Percentiles rank a stretch among this genome's conserved stretches.
Evolutionary conservation across 1,140 invertebrate species (phyloP).

Genomic region (Leptinotarsa undecemlineata): DNA sequence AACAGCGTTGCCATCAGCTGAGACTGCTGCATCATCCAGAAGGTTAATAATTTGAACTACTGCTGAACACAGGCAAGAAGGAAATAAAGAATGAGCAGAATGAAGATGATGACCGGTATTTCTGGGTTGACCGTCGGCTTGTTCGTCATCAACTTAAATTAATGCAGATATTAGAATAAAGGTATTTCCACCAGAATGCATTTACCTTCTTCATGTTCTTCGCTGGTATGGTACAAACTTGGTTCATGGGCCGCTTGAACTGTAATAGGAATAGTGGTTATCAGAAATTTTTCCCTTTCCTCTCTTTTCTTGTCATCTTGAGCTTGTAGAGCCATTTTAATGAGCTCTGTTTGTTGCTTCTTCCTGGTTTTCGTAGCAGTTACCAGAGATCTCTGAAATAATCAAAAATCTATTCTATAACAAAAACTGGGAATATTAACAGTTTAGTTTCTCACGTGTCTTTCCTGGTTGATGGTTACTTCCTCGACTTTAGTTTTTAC

Average conservation of each 20-base stretch:
- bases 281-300: conserved; percentile 93
- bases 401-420: conserved; percentile 17
- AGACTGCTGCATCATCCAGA: conserved; percentile 94
- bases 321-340: conserved; percentile 90
- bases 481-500: conserved; percentile 98
- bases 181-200: background rate
- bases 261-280: conserved; percentile 96
- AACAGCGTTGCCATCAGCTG: conserved; percentile 87
- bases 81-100: conserved; percentile 92
- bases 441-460: conserved; percentile 74
- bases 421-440: background rate
- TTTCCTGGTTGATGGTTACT: conserved; percentile 97
- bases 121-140: conserved; percentile 67
- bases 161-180: background rate
- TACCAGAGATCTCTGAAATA: conserved; percentile 85
- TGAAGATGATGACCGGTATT: conserved; percentile 80
- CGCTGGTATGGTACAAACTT: conserved; percentile 81
- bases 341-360: conserved; percentile 98
- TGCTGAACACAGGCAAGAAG: conserved; percentile 93
- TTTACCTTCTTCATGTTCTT: conserved; percentile 85
- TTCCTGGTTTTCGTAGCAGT: conserved; percentile 98
- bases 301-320: conserved; percentile 94
- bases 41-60: conserved; percentile 93
- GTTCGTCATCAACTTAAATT: conserved; percentile 64
- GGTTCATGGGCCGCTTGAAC: conserved; percentile 95